Base-by-base conservation (phyloP, 2,888 invertebrate genomes). In the Julus scandinavius region DNA sequence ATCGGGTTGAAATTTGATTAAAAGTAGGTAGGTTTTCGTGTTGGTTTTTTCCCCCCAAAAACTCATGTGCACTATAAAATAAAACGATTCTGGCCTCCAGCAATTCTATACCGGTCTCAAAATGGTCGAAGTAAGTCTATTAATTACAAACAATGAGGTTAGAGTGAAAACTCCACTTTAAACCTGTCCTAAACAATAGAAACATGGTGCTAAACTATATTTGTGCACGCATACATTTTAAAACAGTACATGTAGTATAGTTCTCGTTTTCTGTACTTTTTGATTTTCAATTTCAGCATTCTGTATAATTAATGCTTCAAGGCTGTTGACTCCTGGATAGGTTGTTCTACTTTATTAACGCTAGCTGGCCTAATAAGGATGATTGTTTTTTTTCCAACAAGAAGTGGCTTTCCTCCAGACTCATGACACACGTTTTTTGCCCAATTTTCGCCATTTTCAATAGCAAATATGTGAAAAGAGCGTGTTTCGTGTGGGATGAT, bases 91-190 rank as follows among this genome's bases (percentile, higher is more conserved):
- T 58, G 58, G 17, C 58, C 58, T 17, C 58, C 58, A 17, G 58
- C 58, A 17, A 29, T 17, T 17, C 58, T 58, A 17, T 58, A 58
- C 17, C 58, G 17, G 13, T 17, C 17, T 58, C 15, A 58, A 17
- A 13, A 58, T 58, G 58, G 58, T 17, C 58, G 58, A 58, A 15
- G 5, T 58, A 17, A 17, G 58, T 15, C 58, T 17, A 58, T 58
- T 58, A 58, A 58, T 58, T 58, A 58, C 58, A 58, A 58, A 58
- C 17, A 58, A 58, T 58, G 58, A 58, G 58, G 58, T 58, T 58
- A 58, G 58, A 58, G 17, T 58, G 7, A 7, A 13, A 50, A 58
- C 15, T 15, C 58, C 5, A 58, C 58, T 58, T 13, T 58, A 58
- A 58, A 58, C 58, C 58, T 58, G 58, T 58, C 58, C 17, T 58